These are phyloP conservation scores for Empidonax traillii DNA, from an alignment of 2,113 vertebrate species.

Conservation along the genomic window DNA sequence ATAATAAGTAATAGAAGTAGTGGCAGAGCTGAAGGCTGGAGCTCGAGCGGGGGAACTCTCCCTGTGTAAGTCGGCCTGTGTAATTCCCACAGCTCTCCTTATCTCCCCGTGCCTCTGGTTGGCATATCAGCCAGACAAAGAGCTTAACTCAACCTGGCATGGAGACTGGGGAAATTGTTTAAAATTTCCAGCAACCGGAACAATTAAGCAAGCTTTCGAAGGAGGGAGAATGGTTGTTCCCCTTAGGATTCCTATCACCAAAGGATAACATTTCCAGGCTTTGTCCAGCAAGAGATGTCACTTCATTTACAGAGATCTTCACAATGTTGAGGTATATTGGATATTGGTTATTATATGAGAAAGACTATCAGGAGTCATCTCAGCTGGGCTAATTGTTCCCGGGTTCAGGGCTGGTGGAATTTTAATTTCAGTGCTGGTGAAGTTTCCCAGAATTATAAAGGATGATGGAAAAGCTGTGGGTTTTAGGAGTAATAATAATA, in stretches of 20 bases:
- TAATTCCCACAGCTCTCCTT: conserved; percentile 66
- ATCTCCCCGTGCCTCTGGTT: conserved; percentile 62
- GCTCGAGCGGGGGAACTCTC: neutral
- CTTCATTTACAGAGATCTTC: conserved; percentile 52
- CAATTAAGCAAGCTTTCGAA: conserved; percentile 59
- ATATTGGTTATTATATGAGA: conserved; percentile 28
- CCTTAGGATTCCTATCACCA: conserved; percentile 63
- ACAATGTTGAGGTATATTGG: conserved; percentile 48
- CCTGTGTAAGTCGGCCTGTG: neutral
- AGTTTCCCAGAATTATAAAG: neutral
- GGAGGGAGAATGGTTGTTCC: conserved; percentile 38
- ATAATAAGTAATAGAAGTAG: neutral
- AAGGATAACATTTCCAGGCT: conserved; percentile 65
- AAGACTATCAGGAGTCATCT: conserved; percentile 45
- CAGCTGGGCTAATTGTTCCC: conserved; percentile 33
- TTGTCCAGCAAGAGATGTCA: conserved; percentile 65
- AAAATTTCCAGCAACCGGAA: conserved; percentile 63
- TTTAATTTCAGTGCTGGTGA: neutral
- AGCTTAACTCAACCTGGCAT: conserved; percentile 54
- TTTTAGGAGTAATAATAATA: neutral
- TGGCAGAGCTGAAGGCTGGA: neutral
- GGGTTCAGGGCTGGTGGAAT: neutral
- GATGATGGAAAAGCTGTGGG: neutral
- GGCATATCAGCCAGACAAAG: conserved; percentile 68
- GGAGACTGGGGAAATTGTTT: conserved; percentile 21